Evolutionary conservation across 2,888 invertebrate genomes (phyloP).

Genomic region (Clostera curtula): DNA sequence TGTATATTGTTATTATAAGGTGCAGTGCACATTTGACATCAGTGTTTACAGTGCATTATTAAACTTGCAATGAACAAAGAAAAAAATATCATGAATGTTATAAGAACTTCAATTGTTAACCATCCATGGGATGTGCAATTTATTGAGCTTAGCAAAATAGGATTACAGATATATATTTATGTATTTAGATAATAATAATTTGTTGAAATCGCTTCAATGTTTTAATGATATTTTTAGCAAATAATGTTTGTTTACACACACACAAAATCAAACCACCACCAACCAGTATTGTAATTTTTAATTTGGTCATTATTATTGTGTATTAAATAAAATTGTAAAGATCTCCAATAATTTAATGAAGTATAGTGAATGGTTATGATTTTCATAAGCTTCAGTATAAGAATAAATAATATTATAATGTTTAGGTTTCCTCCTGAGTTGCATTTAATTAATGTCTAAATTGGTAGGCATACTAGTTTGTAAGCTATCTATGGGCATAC

Average conservation of each 20-base stretch:
- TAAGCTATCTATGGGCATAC: background rate
- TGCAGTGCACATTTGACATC: slow-evolving; percentile 28
- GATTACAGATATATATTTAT: slow-evolving; percentile 6
- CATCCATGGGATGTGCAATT: slow-evolving; percentile 15
- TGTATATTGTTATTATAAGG: no score
- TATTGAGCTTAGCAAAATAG: slow-evolving; percentile 19
- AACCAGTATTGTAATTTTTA: no score
- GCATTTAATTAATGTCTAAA: slow-evolving; percentile 25
- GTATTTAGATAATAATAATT: slow-evolving; percentile 8
- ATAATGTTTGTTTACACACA: no score
- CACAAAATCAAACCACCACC: no score
- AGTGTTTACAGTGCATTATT: slow-evolving; percentile 14
- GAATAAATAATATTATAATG: slow-evolving; percentile 12
- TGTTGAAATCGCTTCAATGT: slow-evolving; percentile 6
- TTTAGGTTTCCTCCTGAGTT: slow-evolving; percentile 27
- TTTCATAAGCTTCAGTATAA: no score
- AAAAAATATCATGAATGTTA: background rate
- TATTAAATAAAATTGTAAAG: no score
- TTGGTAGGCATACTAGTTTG: slow-evolving; percentile 13
- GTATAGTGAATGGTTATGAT: no score
- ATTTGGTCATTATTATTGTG: no score
- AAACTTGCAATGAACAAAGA: background rate
- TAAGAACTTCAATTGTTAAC: background rate
- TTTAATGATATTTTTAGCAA: no score
- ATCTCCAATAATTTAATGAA: slow-evolving; percentile 20